Evolutionary conservation across 2,797 vertebrate genomes (phyloP).

Genomic region (Liasis olivaceus): DNA sequence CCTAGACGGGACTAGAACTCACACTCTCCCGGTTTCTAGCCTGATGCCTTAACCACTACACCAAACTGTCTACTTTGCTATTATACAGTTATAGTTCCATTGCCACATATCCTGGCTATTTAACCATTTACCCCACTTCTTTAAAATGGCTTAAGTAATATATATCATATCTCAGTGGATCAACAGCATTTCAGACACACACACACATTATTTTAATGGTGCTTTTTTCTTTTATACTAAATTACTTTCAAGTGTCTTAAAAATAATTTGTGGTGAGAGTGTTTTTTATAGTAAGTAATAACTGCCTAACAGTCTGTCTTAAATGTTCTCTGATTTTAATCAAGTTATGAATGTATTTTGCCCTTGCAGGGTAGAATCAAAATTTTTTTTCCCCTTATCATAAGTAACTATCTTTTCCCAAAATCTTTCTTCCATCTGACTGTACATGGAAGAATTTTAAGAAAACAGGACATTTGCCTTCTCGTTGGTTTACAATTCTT

Average conservation of each 20-base stretch:
- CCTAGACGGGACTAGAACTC: no score
- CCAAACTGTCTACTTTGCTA: no score
- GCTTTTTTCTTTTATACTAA: constrained; percentile 60
- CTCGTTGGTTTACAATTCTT: neutral
- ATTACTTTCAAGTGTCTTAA: constrained; percentile 69
- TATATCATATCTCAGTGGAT: constrained; percentile 43
- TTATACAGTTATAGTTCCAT: neutral
- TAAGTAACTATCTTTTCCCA: constrained; percentile 24
- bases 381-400: constrained; percentile 23
- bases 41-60: no score
- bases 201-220: constrained; percentile 58
- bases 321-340: constrained; percentile 44
- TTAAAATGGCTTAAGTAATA: constrained; percentile 46
- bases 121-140: constrained; percentile 31
- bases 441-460: neutral
- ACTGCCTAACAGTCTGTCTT: constrained; percentile 69
- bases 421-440: constrained; percentile 21
- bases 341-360: constrained; percentile 61
- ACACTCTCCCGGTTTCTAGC: no score
- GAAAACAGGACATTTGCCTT: constrained; percentile 8
- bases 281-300: constrained; percentile 62
- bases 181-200: constrained; percentile 49
- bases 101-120: neutral
- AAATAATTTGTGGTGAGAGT: constrained; percentile 63
- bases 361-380: constrained; percentile 48